These are phyloP conservation scores for Phaethornis superciliosus DNA, from an alignment of 2,113 vertebrate genomes.

Conservation along the genomic window DNA sequence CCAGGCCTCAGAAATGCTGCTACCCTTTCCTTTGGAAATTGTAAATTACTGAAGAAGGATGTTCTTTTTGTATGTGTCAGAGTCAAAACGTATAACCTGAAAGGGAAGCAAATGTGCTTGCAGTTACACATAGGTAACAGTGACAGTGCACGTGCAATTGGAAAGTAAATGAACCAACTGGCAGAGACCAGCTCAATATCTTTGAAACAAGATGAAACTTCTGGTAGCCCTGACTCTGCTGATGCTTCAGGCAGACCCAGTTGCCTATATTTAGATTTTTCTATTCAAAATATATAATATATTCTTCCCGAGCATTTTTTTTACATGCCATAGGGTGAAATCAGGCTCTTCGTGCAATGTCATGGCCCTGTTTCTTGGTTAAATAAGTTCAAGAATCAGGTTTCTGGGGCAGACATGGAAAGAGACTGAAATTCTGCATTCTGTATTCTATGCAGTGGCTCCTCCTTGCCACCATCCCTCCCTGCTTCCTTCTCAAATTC, in stretches of 20 bases:
- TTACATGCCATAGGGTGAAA: background rate
- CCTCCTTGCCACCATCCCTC: background rate
- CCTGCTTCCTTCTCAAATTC: background rate
- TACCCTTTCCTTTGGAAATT: background rate
- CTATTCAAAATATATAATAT: background rate
- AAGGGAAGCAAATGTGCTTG: background rate
- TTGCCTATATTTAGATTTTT: constrained; percentile 5
- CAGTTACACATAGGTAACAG: background rate
- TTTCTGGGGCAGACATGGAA: constrained; percentile 34
- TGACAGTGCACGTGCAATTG: background rate
- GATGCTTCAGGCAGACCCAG: background rate
- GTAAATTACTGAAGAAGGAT: background rate
- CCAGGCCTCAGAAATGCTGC: background rate
- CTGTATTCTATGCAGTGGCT: background rate
- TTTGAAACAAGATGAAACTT: background rate
- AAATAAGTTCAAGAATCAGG: constrained; percentile 59
- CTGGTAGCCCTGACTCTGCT: background rate
- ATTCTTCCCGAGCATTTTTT: background rate
- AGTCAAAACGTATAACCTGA: background rate
- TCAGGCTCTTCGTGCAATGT: constrained; percentile 47
- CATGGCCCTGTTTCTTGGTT: constrained; percentile 40
- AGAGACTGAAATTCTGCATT: background rate
- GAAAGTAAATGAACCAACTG: background rate
- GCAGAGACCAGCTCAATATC: background rate
- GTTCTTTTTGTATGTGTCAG: background rate